These are phyloP conservation scores for Calyptommatus sinebrachiatus DNA, from an alignment of 2,113 vertebrate genomes.

Conservation along the genomic window DNA sequence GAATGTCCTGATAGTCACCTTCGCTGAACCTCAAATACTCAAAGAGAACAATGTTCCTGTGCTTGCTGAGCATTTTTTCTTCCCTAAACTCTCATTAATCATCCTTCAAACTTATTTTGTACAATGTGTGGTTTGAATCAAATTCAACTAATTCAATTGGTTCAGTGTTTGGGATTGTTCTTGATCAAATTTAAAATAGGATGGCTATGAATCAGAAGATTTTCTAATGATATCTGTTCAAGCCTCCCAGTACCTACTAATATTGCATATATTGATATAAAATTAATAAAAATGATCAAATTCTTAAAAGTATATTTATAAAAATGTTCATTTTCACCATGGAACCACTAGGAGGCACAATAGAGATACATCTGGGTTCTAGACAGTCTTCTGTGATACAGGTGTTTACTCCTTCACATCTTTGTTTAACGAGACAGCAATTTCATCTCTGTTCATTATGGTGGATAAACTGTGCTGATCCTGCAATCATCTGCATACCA, in stretches of 20 bases:
- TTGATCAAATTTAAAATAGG: background rate
- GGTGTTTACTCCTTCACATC: background rate
- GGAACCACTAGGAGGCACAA: constrained; percentile 63
- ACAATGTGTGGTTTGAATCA: no score
- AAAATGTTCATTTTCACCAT: background rate
- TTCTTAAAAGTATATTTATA: fast-evolving
- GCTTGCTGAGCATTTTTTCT: no score
- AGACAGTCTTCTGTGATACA: fast-evolving
- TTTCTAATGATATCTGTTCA: background rate
- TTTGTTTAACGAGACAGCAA: background rate
- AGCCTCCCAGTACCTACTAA: background rate
- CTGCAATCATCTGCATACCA: background rate
- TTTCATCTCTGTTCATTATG: background rate
- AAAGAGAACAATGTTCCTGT: no score
- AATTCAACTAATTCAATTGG: background rate
- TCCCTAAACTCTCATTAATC: no score
- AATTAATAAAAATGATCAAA: fast-evolving
- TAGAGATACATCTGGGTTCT: constrained; percentile 33
- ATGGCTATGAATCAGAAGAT: fast-evolving
- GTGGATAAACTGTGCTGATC: background rate
- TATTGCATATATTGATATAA: background rate
- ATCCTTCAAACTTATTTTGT: no score
- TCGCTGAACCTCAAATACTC: no score
- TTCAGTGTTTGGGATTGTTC: background rate
- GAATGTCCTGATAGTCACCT: no score